A percentile compares a stretch with the other conserved stretches of the same genome.
Evolutionary conservation across 2,113 vertebrate genomes (phyloP).

Genomic region (Sturnira hondurensis): DNA sequence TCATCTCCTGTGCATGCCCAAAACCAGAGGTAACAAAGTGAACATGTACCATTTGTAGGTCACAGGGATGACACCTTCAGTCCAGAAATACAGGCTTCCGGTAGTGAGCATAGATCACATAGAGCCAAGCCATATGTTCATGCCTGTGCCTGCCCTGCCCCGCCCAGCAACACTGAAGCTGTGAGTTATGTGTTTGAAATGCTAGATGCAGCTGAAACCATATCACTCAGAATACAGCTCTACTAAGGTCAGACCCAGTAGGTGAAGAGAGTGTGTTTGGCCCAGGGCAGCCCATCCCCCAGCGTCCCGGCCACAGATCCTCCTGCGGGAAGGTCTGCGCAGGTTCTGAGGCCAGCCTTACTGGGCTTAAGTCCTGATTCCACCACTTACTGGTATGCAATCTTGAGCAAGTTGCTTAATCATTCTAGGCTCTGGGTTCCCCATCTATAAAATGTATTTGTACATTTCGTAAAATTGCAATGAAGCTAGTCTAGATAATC

Average conservation of each 20-base stretch:
- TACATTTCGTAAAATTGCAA: not conserved
- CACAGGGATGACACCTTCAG: not conserved
- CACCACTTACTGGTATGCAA: not conserved
- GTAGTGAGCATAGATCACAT: not conserved
- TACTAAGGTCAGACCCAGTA: not conserved
- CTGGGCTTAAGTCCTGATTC: not conserved
- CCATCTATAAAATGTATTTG: not conserved
- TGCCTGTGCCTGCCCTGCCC: not conserved
- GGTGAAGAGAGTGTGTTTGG: not conserved
- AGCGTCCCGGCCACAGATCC: not conserved
- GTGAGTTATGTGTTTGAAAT: not conserved
- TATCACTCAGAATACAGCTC: not conserved
- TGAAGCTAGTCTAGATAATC: not conserved
- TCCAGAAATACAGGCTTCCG: slow-evolving; percentile 21
- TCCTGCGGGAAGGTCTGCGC: not conserved
- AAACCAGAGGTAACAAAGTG: slow-evolving; percentile 1
- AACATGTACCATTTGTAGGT: slow-evolving; percentile 8
- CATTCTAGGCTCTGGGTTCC: not conserved
- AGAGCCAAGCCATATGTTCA: not conserved
- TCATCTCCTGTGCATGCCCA: not conserved
- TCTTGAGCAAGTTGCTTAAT: not conserved
- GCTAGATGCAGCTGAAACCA: not conserved
- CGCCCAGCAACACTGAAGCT: not conserved
- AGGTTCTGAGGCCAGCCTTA: not conserved
- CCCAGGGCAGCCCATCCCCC: not conserved